Conservation (phyloP, 2,888 invertebrate species). For the Xestoiulus laeticollis region DNA sequence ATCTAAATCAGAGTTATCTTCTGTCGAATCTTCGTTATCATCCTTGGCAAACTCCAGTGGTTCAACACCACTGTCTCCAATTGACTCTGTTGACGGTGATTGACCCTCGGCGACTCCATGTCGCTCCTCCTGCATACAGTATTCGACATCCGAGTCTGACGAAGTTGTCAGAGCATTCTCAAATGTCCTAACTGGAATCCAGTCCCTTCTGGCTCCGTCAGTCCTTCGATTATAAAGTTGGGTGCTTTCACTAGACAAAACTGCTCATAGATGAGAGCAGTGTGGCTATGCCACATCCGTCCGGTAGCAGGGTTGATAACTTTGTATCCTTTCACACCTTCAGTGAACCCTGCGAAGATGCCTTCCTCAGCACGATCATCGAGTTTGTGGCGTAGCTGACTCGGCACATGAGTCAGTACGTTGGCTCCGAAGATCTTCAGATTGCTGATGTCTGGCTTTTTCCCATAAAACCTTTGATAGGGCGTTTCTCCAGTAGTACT, state of each 20-base stretch:
- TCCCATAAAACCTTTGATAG: not conserved
- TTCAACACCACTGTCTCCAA: too few species aligned
- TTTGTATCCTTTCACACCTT: not conserved
- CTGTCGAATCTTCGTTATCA: not conserved
- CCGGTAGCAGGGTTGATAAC: not conserved
- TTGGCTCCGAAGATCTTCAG: not conserved
- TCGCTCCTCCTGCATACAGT: too few species aligned
- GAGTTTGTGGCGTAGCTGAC: not conserved
- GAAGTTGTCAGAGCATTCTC: not conserved
- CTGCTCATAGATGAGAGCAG: not conserved
- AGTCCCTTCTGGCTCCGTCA: not conserved
- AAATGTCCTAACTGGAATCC: not conserved
- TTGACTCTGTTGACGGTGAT: too few species aligned
- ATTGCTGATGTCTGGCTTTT: constrained; percentile 42
- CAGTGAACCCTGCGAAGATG: not conserved
- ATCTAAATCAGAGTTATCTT: not conserved
- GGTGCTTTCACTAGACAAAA: too few species aligned
- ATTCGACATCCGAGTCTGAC: not conserved
- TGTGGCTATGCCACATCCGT: not conserved
- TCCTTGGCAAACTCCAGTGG: too few species aligned
- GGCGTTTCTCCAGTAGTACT: not conserved
- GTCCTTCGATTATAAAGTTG: not conserved
- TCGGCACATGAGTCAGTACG: not conserved
- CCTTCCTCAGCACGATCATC: not conserved
- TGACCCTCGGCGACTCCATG: too few species aligned